Conservation (phyloP, 2,888 invertebrate species). For the Pheosia tremula region DNA sequence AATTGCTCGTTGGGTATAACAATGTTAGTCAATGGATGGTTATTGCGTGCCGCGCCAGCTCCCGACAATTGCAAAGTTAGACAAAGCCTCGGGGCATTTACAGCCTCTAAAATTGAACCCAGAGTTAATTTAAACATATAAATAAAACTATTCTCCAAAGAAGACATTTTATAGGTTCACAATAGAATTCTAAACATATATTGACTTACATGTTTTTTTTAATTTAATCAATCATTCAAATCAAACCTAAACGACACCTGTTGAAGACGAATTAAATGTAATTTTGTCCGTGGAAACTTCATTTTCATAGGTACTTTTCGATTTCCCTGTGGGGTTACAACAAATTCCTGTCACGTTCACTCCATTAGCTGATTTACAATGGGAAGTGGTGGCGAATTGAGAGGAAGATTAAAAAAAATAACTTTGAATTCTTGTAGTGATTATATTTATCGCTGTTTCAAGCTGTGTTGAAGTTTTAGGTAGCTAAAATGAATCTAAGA, state of each 20-base stretch:
- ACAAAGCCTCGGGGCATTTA: too few relatives aligned
- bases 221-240: too few relatives aligned
- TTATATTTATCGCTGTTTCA: constrained; percentile 12
- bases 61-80: constrained; percentile 7
- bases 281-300: constrained; percentile 49
- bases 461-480: constrained; percentile 12
- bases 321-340: constrained; percentile 33
- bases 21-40: constrained; percentile 35
- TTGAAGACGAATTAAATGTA: constrained; percentile 54
- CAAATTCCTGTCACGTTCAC: constrained; percentile 62
- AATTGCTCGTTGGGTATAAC: constrained; percentile 56
- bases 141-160: too few relatives aligned
- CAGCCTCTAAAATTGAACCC: too few relatives aligned
- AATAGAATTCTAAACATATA: too few relatives aligned
- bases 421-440: constrained; percentile 21
- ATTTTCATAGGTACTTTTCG: constrained; percentile 52
- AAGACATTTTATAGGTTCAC: too few relatives aligned
- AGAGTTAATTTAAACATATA: too few relatives aligned
- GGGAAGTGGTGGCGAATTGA: constrained; percentile 56
- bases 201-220: too few relatives aligned
- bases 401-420: constrained; percentile 47
- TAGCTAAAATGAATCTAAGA: constrained; percentile 2
- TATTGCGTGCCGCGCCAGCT: constrained; percentile 18
- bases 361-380: constrained; percentile 69
- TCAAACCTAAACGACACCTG: constrained; percentile 41